phyloP scores from a whole-genome alignment of 2,113 vertebrate species.

The Caracal caracal region DNA sequence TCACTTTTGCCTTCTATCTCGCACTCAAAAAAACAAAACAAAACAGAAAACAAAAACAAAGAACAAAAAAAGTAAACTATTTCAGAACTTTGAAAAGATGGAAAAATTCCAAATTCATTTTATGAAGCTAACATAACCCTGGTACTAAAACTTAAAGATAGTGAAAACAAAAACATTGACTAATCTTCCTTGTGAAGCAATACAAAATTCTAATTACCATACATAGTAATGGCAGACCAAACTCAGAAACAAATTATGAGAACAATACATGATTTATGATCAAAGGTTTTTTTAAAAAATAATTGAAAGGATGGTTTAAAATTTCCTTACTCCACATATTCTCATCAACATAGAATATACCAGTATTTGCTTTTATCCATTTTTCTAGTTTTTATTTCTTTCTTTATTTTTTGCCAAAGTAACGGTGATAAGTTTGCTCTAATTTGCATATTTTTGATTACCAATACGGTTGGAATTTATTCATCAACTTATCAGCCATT shows the following conservation, averaged over 20 bases:
- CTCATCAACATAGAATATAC: neutral
- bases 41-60: too few relatives aligned
- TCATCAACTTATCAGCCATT: neutral
- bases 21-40: too few relatives aligned
- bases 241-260: neutral
- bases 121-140: neutral
- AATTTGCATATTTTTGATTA: neutral
- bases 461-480: neutral
- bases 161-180: neutral
- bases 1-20: too few relatives aligned
- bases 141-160: neutral
- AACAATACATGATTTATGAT: neutral
- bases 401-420: neutral
- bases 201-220: neutral
- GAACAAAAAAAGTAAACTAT: neutral
- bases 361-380: neutral
- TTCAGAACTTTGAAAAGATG: neutral
- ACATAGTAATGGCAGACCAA: neutral
- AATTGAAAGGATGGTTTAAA: neutral
- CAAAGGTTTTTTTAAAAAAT: neutral
- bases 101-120: neutral
- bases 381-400: neutral
- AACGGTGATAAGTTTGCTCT: neutral
- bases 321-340: neutral
- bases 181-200: neutral